Evolutionary conservation across 2,113 vertebrate species (phyloP), one percentile per base, ranked within the genome.

Genomic region (Hepsetus odoe): DNA sequence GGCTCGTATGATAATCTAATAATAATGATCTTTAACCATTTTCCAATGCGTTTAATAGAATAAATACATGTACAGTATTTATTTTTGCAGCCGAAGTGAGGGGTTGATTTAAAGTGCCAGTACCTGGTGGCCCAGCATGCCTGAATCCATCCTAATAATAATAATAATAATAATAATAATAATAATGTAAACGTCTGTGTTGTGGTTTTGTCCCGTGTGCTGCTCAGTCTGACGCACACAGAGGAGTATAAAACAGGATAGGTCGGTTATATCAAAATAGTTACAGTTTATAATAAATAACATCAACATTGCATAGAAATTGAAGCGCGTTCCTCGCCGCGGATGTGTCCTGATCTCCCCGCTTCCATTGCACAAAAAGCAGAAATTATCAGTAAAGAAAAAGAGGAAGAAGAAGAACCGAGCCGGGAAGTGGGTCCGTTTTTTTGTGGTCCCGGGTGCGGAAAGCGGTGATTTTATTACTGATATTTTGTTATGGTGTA

Each of bases 141-240:
- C 51, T 24, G 51, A 55, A 55, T 55, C 51, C 51, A 24, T 11
- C 51, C 51, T 66, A 75, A 68, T 83, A 81, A 72, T 79, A 81
- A 70, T 82, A 74, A 73, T 82, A 80, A 65, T 82, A 72, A 82
- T 86, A 86, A 80, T 80, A 84, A 84, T 82, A 82, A 81, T 80
- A 75, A 84, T 83, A 86, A 87, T 80, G 40, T 55, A 84, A 83
- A 79, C 35, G 46, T 66, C 33, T 61, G 72, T 75, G 35, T 26
- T 67, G 40, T 65, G 20, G 56, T 62, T 40, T 28, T 79, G 65
- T 46, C 10, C 65, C 22, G 53, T 49, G 66, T 87, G 77, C 72
- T 83, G 77, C 76, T 83, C 71, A 68, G 3, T 74, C 32, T 73
- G 61, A 61, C 38, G 65, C 72, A 51, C 44, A 38, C n/a, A 26